Percentiles rank a stretch among this genome's conserved stretches.
Evolutionary conservation across 1,140 invertebrate species (phyloP).

Genomic region (Drosophila setifemur): DNA sequence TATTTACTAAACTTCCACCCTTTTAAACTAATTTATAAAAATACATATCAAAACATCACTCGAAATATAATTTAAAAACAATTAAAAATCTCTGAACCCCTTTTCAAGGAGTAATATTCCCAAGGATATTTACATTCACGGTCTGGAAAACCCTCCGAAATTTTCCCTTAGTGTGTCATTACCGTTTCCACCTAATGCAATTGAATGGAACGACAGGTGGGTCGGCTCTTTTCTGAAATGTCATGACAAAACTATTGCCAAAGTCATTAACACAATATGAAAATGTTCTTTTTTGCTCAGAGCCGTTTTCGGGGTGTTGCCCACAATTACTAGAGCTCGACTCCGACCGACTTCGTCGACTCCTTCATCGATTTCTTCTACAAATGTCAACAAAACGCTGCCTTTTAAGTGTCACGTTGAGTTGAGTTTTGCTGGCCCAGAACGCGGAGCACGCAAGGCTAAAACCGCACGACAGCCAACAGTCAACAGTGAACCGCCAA

Average conservation of each 20-base stretch:
- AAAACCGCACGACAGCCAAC: conserved; percentile 50
- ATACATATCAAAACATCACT: no score
- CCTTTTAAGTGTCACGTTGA: conserved; percentile 77
- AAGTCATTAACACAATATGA: conserved; percentile 80
- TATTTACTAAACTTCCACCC: no score
- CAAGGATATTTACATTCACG: no score
- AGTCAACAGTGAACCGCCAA: conserved; percentile 20
- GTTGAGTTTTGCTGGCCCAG: conserved; percentile 16
- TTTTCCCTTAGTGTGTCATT: conserved; percentile 27
- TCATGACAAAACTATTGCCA: conserved; percentile 74
- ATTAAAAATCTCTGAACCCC: no score
- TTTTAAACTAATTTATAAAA: not conserved
- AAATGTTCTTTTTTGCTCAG: conserved; percentile 54
- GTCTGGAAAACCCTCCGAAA: not conserved
- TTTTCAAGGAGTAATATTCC: no score
- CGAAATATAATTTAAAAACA: no score
- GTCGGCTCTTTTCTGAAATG: conserved; percentile 47
- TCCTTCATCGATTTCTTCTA: conserved; percentile 69
- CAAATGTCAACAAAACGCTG: conserved; percentile 79
- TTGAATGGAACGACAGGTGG: conserved; percentile 43
- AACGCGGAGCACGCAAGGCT: conserved; percentile 59
- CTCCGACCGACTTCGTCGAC: conserved; percentile 24
- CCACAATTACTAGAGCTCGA: conserved; percentile 63
- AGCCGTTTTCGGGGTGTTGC: conserved; percentile 32
- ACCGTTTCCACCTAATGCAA: conserved; percentile 32